Percentiles rank a stretch among this genome's conserved stretches.
These are phyloP conservation scores for Chloromyia formosa DNA, from an alignment of 2,888 invertebrate species.

Conservation along the genomic window DNA sequence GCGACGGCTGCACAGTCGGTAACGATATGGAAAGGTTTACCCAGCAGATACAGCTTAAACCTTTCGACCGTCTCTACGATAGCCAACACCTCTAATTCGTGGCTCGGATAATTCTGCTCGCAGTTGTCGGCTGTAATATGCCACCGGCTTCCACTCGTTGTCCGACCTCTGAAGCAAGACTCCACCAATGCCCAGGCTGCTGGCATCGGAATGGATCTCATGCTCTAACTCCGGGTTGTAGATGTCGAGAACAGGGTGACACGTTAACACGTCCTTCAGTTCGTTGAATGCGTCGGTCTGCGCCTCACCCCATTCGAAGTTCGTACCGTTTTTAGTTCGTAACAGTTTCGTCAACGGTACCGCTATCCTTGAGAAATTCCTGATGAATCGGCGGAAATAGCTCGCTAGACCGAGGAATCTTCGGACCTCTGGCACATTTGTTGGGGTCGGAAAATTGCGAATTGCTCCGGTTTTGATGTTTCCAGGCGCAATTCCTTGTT, in stretches of 20 bases:
- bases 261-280: not conserved
- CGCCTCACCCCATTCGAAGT: not conserved
- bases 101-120: not conserved
- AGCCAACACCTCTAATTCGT: no score
- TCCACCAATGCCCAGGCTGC: conserved; percentile 55
- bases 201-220: conserved; percentile 58
- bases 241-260: conserved; percentile 51
- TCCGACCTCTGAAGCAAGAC: conserved; percentile 55
- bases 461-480: conserved; percentile 25
- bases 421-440: not conserved
- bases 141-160: no score
- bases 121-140: conserved; percentile 6
- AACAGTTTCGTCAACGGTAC: not conserved
- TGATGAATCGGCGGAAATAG: not conserved
- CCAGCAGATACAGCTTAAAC: conserved; percentile 58
- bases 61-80: conserved; percentile 57
- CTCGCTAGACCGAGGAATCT: no score
- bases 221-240: conserved; percentile 52
- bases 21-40: conserved; percentile 50
- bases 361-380: not conserved
- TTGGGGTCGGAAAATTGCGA: not conserved
- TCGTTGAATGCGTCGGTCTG: not conserved
- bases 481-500: conserved; percentile 47
- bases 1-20: not conserved
- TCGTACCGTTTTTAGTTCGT: not conserved